These are phyloP conservation scores for Ophonus ardosiacus DNA, from an alignment of 2,888 invertebrate genomes.

Conservation along the genomic window DNA sequence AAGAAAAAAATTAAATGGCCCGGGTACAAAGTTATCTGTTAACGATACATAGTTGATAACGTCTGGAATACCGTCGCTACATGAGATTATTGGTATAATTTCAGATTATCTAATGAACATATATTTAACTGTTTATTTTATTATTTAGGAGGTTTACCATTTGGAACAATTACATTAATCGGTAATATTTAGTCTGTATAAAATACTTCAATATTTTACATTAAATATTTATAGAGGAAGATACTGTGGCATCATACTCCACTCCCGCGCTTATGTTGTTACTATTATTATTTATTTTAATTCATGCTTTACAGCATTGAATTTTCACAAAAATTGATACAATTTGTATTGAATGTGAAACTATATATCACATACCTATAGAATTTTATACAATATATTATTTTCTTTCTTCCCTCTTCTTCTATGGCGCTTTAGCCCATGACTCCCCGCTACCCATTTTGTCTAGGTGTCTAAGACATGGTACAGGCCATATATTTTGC, in stretches of 20 bases:
- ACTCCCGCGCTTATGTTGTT: conserved; percentile 85
- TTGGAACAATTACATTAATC: conserved; percentile 84
- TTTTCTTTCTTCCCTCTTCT: no score
- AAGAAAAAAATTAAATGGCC: conserved; percentile 72
- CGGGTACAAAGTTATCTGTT: conserved; percentile 82
- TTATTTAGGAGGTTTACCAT: conserved; percentile 82
- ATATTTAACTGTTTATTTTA: conserved; percentile 55
- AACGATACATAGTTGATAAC: conserved; percentile 86
- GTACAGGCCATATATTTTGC: no score
- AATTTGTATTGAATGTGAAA: no score
- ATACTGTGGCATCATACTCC: conserved; percentile 86
- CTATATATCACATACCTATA: no score
- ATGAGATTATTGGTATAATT: conserved; percentile 83
- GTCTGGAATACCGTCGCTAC: conserved; percentile 90
- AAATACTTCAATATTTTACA: neutral
- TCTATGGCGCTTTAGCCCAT: no score
- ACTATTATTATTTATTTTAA: no score
- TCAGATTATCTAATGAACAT: conserved; percentile 67
- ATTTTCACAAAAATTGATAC: no score
- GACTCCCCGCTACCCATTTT: no score
- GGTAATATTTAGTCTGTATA: conserved; percentile 77
- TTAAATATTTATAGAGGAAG: conserved; percentile 85
- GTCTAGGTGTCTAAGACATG: no score
- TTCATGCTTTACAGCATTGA: no score
- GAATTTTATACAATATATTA: no score